A percentile compares a stretch with the other conserved stretches of the same genome.
Conservation (phyloP, 2,113 vertebrate species). For the Casuarius casuarius region DNA sequence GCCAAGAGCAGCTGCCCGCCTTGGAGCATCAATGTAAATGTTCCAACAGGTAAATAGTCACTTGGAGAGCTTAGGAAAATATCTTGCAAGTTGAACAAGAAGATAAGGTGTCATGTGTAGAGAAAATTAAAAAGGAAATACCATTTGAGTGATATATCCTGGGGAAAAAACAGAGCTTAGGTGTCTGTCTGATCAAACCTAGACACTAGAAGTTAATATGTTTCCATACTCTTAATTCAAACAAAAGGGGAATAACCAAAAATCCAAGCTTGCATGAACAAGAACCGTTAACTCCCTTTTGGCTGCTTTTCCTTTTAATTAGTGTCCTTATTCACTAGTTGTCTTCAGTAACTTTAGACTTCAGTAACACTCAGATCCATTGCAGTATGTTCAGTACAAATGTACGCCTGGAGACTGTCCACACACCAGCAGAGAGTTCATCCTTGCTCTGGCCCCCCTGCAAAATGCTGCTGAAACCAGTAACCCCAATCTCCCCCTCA, state of each 20-base stretch:
- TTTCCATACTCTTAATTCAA: neutral
- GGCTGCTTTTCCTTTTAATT: neutral
- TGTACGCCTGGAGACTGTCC: neutral
- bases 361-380: neutral
- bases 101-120: neutral
- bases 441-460: neutral
- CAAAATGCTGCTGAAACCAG: neutral
- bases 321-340: neutral
- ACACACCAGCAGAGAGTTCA: neutral
- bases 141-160: neutral
- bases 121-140: conserved; percentile 50
- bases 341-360: neutral
- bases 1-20: conserved; percentile 22
- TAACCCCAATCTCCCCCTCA: neutral
- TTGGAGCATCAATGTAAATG: conserved; percentile 56
- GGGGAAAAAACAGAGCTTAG: conserved; percentile 26
- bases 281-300: neutral
- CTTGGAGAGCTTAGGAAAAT: conserved; percentile 18
- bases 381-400: rapidly evolving
- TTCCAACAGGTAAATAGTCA: conserved; percentile 74
- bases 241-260: neutral
- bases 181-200: neutral
- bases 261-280: neutral
- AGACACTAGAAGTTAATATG: neutral
- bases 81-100: conserved; percentile 25